Percentiles rank a stretch among this genome's conserved stretches.
phyloP scores from a whole-genome alignment of 2,888 invertebrate species.

The Tridacna crocea region DNA sequence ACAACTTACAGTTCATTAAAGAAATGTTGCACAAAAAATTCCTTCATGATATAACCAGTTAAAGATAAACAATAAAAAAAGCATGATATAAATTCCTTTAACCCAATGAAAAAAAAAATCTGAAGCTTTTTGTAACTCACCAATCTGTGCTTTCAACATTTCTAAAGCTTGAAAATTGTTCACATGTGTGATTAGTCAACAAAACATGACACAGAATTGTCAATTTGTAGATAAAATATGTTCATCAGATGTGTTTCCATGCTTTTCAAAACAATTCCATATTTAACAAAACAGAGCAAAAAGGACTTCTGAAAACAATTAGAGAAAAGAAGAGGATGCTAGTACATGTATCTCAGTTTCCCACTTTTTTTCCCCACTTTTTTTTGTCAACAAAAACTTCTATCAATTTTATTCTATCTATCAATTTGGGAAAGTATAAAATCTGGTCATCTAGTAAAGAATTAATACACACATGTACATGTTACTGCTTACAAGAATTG shows the following conservation, averaged over 20 bases:
- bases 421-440: too few species aligned
- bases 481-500: too few species aligned
- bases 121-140: background rate
- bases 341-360: background rate
- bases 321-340: background rate
- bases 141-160: constrained; percentile 3
- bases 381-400: too few species aligned
- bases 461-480: too few species aligned
- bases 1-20: too few species aligned
- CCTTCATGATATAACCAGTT: background rate
- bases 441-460: too few species aligned
- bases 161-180: constrained; percentile 11
- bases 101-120: background rate
- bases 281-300: background rate
- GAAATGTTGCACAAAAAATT: background rate
- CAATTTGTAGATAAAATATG: too few species aligned
- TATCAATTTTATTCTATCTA: too few species aligned
- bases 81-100: background rate
- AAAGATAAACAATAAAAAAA: background rate
- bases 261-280: too few species aligned
- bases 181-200: background rate
- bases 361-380: background rate
- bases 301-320: background rate
- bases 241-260: too few species aligned
- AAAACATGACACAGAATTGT: too few species aligned